phyloP scores from a whole-genome alignment of 2,888 invertebrate genomes.

The Drosophila mercatorum region DNA sequence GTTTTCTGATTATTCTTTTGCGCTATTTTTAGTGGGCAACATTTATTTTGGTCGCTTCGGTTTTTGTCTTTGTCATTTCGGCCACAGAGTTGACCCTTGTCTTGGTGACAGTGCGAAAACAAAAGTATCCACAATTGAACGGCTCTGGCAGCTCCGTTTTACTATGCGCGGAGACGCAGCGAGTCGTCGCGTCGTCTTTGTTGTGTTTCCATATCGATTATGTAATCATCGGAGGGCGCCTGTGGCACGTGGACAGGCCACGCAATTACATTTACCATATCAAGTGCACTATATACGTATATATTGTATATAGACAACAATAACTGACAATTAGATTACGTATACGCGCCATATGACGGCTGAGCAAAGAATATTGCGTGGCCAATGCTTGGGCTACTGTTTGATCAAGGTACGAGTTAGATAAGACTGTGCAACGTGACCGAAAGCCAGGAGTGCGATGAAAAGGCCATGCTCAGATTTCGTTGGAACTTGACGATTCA shows the following conservation, averaged over 20 bases:
- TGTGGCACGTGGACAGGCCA: conserved; percentile 53
- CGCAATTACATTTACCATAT: conserved; percentile 48
- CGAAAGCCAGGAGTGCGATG: background rate
- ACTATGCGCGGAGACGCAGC: background rate
- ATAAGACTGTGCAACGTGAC: background rate
- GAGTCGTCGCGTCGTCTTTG: conserved; percentile 15
- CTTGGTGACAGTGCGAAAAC: conserved; percentile 33
- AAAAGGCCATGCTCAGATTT: background rate
- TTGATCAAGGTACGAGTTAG: conserved; percentile 2
- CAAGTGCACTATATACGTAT: background rate
- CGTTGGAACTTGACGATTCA: conserved; percentile 11
- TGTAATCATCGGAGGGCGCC: conserved; percentile 59
- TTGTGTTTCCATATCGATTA: conserved; percentile 62
- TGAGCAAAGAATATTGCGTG: background rate
- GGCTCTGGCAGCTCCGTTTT: conserved; percentile 28
- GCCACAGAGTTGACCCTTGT: conserved; percentile 45
- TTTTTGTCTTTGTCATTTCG: conserved; percentile 37
- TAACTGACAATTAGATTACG: conserved; percentile 50
- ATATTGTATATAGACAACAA: background rate
- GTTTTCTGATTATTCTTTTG: conserved; percentile 45
- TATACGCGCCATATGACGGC: conserved; percentile 44
- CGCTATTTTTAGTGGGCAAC: conserved; percentile 69
- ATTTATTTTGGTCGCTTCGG: conserved; percentile 70
- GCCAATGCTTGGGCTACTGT: background rate
- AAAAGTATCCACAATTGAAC: conserved; percentile 41